A percentile compares a stretch with the other conserved stretches of the same genome.
Conservation (phyloP, 2,797 vertebrate genomes). For the Clamator glandarius region DNA sequence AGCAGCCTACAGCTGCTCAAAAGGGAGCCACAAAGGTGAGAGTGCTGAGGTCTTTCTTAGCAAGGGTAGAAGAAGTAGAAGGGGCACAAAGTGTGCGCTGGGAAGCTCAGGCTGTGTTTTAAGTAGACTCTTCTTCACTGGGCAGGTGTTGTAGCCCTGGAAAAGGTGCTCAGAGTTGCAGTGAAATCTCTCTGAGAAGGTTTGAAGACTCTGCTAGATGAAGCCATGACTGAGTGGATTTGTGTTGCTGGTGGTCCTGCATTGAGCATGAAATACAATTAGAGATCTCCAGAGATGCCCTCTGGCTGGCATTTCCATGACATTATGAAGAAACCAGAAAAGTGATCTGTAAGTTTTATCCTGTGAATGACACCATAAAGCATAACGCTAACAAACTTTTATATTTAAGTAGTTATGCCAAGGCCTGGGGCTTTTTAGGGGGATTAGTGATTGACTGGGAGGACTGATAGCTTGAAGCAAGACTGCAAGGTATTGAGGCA, state of each 20-base stretch:
- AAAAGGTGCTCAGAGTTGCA: neutral
- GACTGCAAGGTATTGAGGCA: slow-evolving; percentile 19
- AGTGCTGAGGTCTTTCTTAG: fast-evolving
- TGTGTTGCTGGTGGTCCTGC: neutral
- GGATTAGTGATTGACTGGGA: slow-evolving; percentile 11
- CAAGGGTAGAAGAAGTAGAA: neutral
- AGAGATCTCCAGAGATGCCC: neutral
- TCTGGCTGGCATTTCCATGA: neutral
- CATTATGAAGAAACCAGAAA: neutral
- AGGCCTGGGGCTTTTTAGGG: neutral
- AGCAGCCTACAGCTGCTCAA: neutral
- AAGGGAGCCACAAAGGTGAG: neutral
- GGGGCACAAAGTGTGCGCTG: neutral
- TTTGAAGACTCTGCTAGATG: neutral
- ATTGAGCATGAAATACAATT: neutral
- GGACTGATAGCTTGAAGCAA: slow-evolving; percentile 32
- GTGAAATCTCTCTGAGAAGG: neutral
- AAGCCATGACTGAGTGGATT: neutral
- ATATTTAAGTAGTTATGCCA: neutral
- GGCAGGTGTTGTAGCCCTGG: neutral
- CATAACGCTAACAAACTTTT: neutral
- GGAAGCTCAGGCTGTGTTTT: neutral
- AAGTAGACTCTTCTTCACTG: neutral
- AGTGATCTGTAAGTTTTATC: neutral
- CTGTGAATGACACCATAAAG: neutral